phyloP scores from a whole-genome alignment of 2,888 invertebrate species.

The Polietes domitor region DNA sequence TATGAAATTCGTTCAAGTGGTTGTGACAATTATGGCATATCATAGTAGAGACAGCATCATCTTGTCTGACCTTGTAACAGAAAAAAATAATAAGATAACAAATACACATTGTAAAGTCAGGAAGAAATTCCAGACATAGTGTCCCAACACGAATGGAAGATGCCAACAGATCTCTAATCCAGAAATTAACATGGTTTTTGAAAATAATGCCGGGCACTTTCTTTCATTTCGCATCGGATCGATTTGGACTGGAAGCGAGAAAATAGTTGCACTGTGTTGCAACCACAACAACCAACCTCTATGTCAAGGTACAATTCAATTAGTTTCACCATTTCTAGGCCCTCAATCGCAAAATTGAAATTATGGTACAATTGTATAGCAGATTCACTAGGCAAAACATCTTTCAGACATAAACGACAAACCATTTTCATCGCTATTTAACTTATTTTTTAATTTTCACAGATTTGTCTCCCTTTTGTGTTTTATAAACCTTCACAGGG shows the following conservation, averaged over 20 bases:
- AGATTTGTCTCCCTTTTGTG: too few species aligned
- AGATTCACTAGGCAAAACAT: conserved; percentile 49
- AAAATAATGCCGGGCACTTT: too few species aligned
- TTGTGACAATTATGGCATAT: conserved; percentile 68
- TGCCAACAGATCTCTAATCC: too few species aligned
- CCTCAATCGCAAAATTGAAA: conserved; percentile 41
- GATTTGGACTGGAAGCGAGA: too few species aligned
- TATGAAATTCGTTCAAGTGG: conserved; percentile 67
- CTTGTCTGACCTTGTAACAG: conserved; percentile 61
- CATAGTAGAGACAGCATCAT: conserved; percentile 67
- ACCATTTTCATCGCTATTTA: too few species aligned
- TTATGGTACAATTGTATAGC: conserved; percentile 51
- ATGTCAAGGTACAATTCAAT: conserved; percentile 75
- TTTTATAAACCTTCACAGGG: too few species aligned
- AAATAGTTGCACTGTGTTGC: too few species aligned
- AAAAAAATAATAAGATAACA: background rate
- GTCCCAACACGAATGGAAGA: too few species aligned
- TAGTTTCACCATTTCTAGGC: conserved; percentile 72
- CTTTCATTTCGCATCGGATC: too few species aligned
- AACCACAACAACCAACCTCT: conserved; percentile 67
- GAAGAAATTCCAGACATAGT: too few species aligned
- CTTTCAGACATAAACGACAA: background rate
- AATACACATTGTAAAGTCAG: background rate
- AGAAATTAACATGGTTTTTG: too few species aligned
- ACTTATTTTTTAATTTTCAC: too few species aligned